Evolutionary conservation across 2,797 vertebrate species (phyloP).

Genomic region (Silurus lanzhouensis): DNA sequence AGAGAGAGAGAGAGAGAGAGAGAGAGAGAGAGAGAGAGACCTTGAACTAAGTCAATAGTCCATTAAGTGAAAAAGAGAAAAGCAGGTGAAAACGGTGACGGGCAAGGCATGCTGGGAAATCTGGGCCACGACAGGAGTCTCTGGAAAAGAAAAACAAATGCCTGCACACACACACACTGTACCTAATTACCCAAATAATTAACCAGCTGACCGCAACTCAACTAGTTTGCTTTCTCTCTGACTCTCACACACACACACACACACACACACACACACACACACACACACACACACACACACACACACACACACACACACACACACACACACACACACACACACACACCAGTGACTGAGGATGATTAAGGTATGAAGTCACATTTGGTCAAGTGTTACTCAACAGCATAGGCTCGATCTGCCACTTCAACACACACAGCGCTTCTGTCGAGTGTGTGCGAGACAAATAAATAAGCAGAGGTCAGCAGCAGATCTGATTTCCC

Average conservation of each 20-base stretch:
- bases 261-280: constrained; percentile 7
- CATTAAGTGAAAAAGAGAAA: constrained; percentile 20
- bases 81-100: constrained; percentile 1
- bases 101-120: constrained; percentile 19
- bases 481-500: not conserved
- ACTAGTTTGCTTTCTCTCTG: not conserved
- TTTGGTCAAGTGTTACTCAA: constrained; percentile 39
- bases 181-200: constrained; percentile 8
- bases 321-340: constrained; percentile 19
- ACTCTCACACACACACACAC: not conserved
- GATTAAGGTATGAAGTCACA: constrained; percentile 33
- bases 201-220: constrained; percentile 4
- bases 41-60: constrained; percentile 33
- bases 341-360: constrained; percentile 18
- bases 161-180: not conserved
- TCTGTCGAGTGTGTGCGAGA: not conserved
- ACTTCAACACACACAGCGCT: constrained; percentile 34
- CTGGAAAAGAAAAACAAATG: not conserved
- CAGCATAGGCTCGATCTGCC: constrained; percentile 25
- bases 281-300: not conserved
- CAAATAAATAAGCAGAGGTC: constrained; percentile 18
- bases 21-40: no score
- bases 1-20: no score
- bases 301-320: not conserved
- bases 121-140: not conserved